Evolutionary conservation across 2,113 vertebrate species (phyloP).

Genomic region (Aspidoscelis tigris): DNA sequence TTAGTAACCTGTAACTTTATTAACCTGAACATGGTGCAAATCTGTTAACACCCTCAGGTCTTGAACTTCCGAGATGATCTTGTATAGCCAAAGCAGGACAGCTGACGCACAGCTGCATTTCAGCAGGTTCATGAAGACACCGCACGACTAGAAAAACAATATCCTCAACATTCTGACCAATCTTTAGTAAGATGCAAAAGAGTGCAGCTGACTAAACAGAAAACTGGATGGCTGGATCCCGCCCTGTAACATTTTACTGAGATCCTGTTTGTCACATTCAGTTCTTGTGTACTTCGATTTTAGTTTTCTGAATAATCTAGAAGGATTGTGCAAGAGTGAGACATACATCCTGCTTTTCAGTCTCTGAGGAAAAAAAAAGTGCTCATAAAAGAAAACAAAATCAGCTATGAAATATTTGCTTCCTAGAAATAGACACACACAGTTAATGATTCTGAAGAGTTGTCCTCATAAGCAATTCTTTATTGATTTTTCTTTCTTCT

Average conservation of each 20-base stretch:
- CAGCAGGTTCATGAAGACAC: no score
- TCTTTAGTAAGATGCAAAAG: no score
- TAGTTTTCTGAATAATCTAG: conserved; percentile 38
- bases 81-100: no score
- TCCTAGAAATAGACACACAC: not conserved
- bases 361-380: conserved; percentile 35
- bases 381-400: conserved; percentile 17
- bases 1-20: no score
- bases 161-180: no score
- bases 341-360: conserved; percentile 32
- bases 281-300: not conserved
- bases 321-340: conserved; percentile 37
- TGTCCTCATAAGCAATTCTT: not conserved
- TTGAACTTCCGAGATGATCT: no score
- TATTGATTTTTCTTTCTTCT: not conserved
- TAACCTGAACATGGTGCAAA: no score
- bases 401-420: not conserved
- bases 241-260: not conserved
- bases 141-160: no score
- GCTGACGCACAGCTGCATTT: no score
- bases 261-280: conserved; percentile 27
- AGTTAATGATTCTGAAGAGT: not conserved
- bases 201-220: not conserved
- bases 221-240: not conserved
- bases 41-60: no score